phyloP scores from a whole-genome alignment of 2,797 vertebrate genomes.

The Myiotriccus ornatus region DNA sequence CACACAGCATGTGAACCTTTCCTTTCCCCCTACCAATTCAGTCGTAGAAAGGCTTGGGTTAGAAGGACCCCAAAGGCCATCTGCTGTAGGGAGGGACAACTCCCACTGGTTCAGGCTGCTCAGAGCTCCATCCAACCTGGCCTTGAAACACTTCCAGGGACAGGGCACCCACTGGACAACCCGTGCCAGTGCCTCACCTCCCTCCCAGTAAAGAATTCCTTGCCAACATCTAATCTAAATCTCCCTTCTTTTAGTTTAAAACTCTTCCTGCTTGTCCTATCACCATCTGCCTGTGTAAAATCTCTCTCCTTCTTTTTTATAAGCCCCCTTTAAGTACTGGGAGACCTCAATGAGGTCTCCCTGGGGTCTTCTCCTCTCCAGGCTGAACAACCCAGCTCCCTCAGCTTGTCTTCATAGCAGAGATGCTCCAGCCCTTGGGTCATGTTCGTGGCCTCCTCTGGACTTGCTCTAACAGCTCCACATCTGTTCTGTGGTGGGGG shows the following conservation, averaged over 20 bases:
- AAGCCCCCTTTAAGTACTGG: neutral
- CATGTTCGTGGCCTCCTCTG: too few species aligned
- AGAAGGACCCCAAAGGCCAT: neutral
- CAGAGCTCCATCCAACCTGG: neutral
- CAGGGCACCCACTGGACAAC: neutral
- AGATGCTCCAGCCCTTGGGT: neutral
- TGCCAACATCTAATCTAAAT: neutral
- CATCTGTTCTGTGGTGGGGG: too few species aligned
- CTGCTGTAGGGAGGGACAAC: neutral
- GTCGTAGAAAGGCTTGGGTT: neutral
- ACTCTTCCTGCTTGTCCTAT: neutral
- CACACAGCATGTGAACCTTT: neutral
- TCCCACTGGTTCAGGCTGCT: neutral
- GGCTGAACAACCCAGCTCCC: neutral
- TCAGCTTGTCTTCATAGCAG: neutral
- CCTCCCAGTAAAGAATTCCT: neutral
- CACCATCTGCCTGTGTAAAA: neutral
- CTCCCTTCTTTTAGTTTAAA: neutral
- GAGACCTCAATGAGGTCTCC: too few species aligned
- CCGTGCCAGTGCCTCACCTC: neutral
- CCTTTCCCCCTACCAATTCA: neutral
- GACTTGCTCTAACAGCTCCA: too few species aligned
- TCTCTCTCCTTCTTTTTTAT: neutral
- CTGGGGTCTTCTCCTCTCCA: neutral
- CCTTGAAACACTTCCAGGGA: neutral